Conservation (phyloP, 92 coral and sea anemone genomes). For the Metridium senile region DNA sequence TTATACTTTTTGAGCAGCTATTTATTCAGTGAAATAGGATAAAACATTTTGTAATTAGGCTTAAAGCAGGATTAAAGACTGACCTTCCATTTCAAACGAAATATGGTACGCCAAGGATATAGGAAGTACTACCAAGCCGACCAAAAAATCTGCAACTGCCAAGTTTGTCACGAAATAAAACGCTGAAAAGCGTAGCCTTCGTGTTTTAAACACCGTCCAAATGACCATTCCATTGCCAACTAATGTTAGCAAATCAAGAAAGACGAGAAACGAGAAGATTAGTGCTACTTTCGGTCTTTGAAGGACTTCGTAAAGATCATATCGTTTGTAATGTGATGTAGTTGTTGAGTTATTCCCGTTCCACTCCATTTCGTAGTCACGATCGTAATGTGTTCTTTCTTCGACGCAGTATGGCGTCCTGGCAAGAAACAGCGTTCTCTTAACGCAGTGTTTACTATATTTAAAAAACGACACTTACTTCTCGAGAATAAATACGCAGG, state of each 20-base stretch:
- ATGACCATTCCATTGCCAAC: slow-evolving; percentile 43
- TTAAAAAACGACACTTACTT: no score
- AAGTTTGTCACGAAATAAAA: slow-evolving; percentile 59
- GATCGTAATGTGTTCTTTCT: not conserved
- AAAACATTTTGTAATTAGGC: slow-evolving; percentile 3
- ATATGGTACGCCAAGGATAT: slow-evolving; percentile 17
- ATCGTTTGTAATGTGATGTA: not conserved
- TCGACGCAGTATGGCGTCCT: not conserved
- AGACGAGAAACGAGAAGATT: slow-evolving; percentile 26
- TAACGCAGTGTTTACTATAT: no score
- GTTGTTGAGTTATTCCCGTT: not conserved
- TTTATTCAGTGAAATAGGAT: no score
- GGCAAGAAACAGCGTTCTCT: no score
- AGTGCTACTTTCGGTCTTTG: slow-evolving; percentile 18
- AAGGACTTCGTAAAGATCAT: slow-evolving; percentile 3
- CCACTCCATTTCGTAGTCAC: not conserved
- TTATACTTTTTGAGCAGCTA: no score
- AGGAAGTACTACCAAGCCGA: slow-evolving; percentile 15
- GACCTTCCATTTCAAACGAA: slow-evolving; percentile 26
- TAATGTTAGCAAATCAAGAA: slow-evolving; percentile 24
- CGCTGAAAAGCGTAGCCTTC: slow-evolving; percentile 32
- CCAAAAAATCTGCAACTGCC: slow-evolving; percentile 17
- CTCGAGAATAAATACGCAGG: no score
- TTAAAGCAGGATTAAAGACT: slow-evolving; percentile 1
- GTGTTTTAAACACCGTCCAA: slow-evolving; percentile 37